Conservation (phyloP, 2,113 vertebrate genomes). For the Colius striatus region DNA sequence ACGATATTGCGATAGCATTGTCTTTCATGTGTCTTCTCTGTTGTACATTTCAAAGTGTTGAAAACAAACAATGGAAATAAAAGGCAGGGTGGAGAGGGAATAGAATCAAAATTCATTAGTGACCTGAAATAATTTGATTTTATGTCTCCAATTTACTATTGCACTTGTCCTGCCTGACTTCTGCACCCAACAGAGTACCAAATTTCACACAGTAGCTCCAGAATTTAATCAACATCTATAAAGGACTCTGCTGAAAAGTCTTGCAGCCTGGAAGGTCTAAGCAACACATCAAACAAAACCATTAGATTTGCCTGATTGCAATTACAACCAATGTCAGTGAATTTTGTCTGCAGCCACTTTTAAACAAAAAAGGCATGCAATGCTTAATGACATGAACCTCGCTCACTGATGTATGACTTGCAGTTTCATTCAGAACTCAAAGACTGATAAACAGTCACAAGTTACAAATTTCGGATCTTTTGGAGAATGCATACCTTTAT, state of each 20-base stretch:
- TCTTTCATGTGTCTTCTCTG: not conserved
- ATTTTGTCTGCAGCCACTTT: slow-evolving; percentile 1
- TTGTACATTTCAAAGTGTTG: not conserved
- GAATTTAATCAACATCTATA: not conserved
- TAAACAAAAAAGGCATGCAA: slow-evolving; percentile 18
- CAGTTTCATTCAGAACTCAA: slow-evolving; percentile 58
- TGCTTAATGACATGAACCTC: slow-evolving; percentile 22
- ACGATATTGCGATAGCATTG: not conserved
- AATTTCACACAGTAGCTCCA: not conserved
- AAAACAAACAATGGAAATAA: not conserved
- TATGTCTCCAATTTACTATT: not conserved
- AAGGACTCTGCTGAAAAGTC: not conserved
- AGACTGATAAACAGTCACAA: slow-evolving; percentile 67
- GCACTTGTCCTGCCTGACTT: not conserved
- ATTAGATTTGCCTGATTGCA: slow-evolving; percentile 2
- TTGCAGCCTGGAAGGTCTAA: not conserved
- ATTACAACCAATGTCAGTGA: not conserved
- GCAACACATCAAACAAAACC: not conserved
- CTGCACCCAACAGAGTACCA: not conserved
- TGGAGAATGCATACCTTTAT: slow-evolving; percentile 71
- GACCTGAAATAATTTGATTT: not conserved
- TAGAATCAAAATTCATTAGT: not conserved
- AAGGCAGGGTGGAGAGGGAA: accelerated
- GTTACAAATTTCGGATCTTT: slow-evolving; percentile 69
- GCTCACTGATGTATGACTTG: slow-evolving; percentile 19